A percentile compares a stretch with the other conserved stretches of the same genome.
Conservation (phyloP, 2,888 invertebrate species). For the Creontiades dilutus region DNA sequence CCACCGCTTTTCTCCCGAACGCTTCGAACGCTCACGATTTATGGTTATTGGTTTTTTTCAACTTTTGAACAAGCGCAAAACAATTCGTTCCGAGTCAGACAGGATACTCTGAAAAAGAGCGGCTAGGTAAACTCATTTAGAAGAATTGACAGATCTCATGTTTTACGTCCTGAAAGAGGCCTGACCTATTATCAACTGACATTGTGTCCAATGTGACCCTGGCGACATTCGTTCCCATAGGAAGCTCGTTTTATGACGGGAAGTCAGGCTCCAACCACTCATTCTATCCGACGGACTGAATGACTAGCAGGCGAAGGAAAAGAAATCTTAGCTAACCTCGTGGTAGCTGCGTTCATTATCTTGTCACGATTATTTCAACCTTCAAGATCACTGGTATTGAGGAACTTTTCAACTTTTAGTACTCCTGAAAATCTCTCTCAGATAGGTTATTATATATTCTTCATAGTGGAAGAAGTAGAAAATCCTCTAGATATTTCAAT, state of each 20-base stretch:
- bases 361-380: background rate
- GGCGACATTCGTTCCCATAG: constrained; percentile 8
- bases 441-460: too few species aligned
- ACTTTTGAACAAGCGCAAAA: background rate
- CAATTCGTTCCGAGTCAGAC: constrained; percentile 14
- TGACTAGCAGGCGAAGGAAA: background rate
- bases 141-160: constrained; percentile 6
- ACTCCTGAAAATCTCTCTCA: too few species aligned
- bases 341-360: background rate
- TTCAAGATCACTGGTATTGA: background rate
- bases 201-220: background rate
- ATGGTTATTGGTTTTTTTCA: constrained; percentile 7
- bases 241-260: constrained; percentile 32
- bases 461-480: too few species aligned
- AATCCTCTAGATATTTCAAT: too few species aligned
- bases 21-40: constrained; percentile 7
- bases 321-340: background rate
- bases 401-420: too few species aligned
- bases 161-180: background rate
- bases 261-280: constrained; percentile 7
- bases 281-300: background rate
- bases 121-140: constrained; percentile 21
- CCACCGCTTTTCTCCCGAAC: background rate
- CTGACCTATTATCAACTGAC: constrained; percentile 12
- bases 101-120: background rate